These are phyloP conservation scores for Drosophila hamatofila DNA, from an alignment of 2,888 invertebrate genomes.

Conservation along the genomic window DNA sequence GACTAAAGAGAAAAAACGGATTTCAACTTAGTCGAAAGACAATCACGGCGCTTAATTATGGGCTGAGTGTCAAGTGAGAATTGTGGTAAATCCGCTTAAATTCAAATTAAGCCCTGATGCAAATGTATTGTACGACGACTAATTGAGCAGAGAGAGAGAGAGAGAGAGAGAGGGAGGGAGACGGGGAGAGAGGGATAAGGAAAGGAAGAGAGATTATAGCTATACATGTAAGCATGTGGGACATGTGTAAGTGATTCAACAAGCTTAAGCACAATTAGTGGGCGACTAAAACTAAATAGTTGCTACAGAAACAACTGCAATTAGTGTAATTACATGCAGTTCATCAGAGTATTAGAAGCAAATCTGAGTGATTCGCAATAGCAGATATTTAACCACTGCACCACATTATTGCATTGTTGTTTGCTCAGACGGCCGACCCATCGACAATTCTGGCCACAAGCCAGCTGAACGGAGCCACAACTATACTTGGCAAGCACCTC, in stretches of 20 bases:
- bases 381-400: slow-evolving; percentile 9
- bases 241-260: slow-evolving; percentile 32
- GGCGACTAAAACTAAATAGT: slow-evolving; percentile 26
- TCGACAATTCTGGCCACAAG: slow-evolving; percentile 19
- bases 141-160: slow-evolving; percentile 7
- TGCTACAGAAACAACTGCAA: slow-evolving; percentile 27
- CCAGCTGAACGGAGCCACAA: slow-evolving; percentile 10
- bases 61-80: slow-evolving; percentile 38
- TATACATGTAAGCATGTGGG: not conserved
- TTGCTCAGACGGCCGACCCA: not conserved
- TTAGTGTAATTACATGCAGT: slow-evolving; percentile 45
- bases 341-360: slow-evolving; percentile 17
- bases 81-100: slow-evolving; percentile 58
- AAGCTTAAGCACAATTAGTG: slow-evolving; percentile 57
- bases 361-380: not conserved
- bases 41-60: slow-evolving; percentile 65
- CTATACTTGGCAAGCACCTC: slow-evolving; percentile 31
- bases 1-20: slow-evolving; percentile 26
- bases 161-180: not conserved
- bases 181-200: not conserved
- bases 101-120: slow-evolving; percentile 59
- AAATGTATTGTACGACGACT: slow-evolving; percentile 29
- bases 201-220: slow-evolving; percentile 21
- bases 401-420: slow-evolving; percentile 13
- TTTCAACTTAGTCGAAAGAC: slow-evolving; percentile 46